Evolutionary conservation across 2,797 vertebrate species (phyloP).

Genomic region (Pipistrellus nathusii): DNA sequence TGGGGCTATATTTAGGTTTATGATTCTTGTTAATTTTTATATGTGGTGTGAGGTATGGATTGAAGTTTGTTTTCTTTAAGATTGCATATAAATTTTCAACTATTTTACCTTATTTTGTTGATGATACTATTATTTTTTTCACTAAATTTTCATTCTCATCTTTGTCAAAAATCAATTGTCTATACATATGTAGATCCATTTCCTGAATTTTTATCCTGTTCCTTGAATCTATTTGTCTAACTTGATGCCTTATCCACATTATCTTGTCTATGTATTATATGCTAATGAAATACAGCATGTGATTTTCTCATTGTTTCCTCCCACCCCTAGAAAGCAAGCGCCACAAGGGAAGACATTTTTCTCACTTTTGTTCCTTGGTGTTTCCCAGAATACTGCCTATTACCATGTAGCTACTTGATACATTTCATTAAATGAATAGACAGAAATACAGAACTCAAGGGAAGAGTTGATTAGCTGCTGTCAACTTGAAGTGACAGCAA

Average conservation of each 20-base stretch:
- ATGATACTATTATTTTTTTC: background rate
- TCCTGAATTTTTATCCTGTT: background rate
- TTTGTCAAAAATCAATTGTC: slow-evolving; percentile 36
- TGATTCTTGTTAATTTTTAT: slow-evolving; percentile 21
- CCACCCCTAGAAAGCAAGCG: background rate
- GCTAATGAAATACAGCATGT: background rate
- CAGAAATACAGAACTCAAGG: background rate
- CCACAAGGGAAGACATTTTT: background rate
- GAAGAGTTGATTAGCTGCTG: background rate
- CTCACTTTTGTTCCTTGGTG: background rate
- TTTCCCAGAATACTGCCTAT: background rate
- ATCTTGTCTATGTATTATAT: background rate
- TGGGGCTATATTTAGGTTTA: background rate
- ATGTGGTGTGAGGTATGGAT: background rate
- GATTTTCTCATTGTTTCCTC: background rate
- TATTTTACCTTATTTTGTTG: background rate
- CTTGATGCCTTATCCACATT: background rate
- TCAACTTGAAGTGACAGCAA: slow-evolving; percentile 1
- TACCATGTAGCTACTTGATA: slow-evolving; percentile 12
- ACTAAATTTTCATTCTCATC: background rate
- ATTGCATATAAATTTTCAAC: background rate
- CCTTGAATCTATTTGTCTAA: background rate
- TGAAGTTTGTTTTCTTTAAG: background rate
- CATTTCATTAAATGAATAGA: slow-evolving; percentile 3
- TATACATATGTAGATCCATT: background rate